Evolutionary conservation across 2,113 vertebrate species (phyloP), one percentile per base, ranked within the genome.

Genomic region (Zosterops hypoxanthus): DNA sequence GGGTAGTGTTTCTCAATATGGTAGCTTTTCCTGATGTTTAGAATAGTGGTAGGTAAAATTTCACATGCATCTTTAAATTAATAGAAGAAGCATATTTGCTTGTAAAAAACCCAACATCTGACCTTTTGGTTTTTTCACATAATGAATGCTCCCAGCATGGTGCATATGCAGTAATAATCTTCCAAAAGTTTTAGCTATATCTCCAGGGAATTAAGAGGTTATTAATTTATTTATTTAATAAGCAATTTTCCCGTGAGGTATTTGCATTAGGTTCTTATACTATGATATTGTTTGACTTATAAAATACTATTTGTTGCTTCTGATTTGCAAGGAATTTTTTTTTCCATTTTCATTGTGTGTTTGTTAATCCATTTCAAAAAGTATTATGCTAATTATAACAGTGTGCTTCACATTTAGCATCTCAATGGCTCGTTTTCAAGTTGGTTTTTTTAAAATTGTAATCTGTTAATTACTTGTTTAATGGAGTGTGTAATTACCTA

Each of bases 401-500:
- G 93, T 94, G 87, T 96, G 94, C 91, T 97, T 97, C 47, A 53
- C 66, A 95, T 97, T 98, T 94, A 96, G 96, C 96, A 98, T 98
- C 76, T 90, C 95, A 98, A 98, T 97, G 97, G 97, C 97, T 98
- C 96, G 96, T 98, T 98, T 98, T 97, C 95, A 97, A 97, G 90
- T 56, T 76, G 57, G 70, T 88, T 96, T 97, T 97, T 97, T 88
- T 97, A 95, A 92, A 97, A 97, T 97, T 98, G 96, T 98, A 98
- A 98, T 98, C 98, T 98, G 97, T 98, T 98, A 98, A 98, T 98
- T 98, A 98, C 97, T 98, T 98, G 98, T 98, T 98, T 98, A 98
- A 98, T 98, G 98, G 97, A 97, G 97, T 98, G 98, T 98, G 97
- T 98, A 98, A 98, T 98, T 98, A 98, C 97, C 97, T 98, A 97